Conservation (phyloP, 2,797 vertebrate genomes). For the Xyrichtys novacula region DNA sequence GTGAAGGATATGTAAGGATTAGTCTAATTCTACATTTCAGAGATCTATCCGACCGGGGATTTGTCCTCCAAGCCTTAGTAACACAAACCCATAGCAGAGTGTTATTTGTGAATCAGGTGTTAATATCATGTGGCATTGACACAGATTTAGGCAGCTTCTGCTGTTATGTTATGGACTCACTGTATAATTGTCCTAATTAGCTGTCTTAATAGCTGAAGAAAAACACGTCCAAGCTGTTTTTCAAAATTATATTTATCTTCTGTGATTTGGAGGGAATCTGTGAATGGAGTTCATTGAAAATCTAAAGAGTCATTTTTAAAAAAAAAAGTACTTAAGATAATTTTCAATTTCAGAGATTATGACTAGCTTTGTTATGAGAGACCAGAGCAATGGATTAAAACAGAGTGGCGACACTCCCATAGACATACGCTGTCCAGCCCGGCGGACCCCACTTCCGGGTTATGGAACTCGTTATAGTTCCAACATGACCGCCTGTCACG, state of each 20-base stretch:
- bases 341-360: not conserved
- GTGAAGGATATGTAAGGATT: slow-evolving; percentile 68
- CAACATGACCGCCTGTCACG: too few relatives aligned
- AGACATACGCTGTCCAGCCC: too few relatives aligned
- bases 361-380: not conserved
- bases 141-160: slow-evolving; percentile 16
- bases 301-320: not conserved
- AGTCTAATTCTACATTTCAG: slow-evolving; percentile 67
- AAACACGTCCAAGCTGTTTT: not conserved
- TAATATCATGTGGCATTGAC: slow-evolving; percentile 23
- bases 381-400: too few relatives aligned
- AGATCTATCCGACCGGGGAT: slow-evolving; percentile 66
- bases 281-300: not conserved
- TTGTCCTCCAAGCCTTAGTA: slow-evolving; percentile 61
- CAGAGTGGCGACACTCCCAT: too few relatives aligned
- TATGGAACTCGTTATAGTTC: too few relatives aligned
- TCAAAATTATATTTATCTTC: not conserved
- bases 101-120: slow-evolving; percentile 45
- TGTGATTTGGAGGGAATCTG: slow-evolving; percentile 1
- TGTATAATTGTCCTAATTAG: slow-evolving; percentile 25
- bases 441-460: too few relatives aligned
- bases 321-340: not conserved
- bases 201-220: slow-evolving; percentile 7
- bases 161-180: slow-evolving; percentile 4
- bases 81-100: slow-evolving; percentile 40